Evolutionary conservation across 2,888 invertebrate genomes (phyloP).

Genomic region (Choreutis nemorana): DNA sequence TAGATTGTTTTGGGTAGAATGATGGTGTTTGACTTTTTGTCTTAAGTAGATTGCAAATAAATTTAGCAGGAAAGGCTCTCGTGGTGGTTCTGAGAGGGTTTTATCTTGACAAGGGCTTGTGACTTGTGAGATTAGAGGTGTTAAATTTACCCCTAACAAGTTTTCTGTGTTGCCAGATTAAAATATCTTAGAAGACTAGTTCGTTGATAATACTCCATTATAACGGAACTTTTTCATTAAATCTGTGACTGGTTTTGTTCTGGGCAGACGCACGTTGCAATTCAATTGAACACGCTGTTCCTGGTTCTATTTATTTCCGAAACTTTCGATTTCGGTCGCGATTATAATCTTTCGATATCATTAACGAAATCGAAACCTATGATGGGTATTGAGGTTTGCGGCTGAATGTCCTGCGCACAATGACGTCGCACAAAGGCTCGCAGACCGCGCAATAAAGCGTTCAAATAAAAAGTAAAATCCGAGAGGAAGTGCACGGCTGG

Average conservation of each 20-base stretch:
- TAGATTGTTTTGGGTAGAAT: slow-evolving; percentile 41
- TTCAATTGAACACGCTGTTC: no score
- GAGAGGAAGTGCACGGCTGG: slow-evolving; percentile 62
- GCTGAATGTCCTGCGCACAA: slow-evolving; percentile 54
- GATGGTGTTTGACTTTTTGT: slow-evolving; percentile 48
- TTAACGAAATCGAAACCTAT: slow-evolving; percentile 65
- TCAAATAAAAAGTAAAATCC: slow-evolving; percentile 59
- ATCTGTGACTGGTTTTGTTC: no score
- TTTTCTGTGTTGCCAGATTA: slow-evolving; percentile 27
- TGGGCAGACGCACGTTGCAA: no score
- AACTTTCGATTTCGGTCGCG: slow-evolving; percentile 55
- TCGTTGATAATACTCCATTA: slow-evolving; percentile 16
- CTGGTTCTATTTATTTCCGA: slow-evolving; percentile 31
- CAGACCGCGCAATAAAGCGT: slow-evolving; percentile 53
- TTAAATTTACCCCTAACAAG: slow-evolving; percentile 30
- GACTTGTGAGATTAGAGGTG: slow-evolving; percentile 39
- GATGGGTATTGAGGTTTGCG: slow-evolving; percentile 49
- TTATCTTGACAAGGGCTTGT: slow-evolving; percentile 34
- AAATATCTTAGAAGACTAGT: slow-evolving; percentile 11
- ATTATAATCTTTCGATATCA: slow-evolving; percentile 58
- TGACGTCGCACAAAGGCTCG: slow-evolving; percentile 42
- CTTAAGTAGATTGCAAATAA: slow-evolving; percentile 52
- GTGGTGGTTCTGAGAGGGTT: slow-evolving; percentile 21
- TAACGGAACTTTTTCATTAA: slow-evolving; percentile 12
- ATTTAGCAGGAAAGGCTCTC: slow-evolving; percentile 36